Base-by-base conservation (phyloP, 2,113 vertebrate species). In the Rhinolophus sinicus region DNA sequence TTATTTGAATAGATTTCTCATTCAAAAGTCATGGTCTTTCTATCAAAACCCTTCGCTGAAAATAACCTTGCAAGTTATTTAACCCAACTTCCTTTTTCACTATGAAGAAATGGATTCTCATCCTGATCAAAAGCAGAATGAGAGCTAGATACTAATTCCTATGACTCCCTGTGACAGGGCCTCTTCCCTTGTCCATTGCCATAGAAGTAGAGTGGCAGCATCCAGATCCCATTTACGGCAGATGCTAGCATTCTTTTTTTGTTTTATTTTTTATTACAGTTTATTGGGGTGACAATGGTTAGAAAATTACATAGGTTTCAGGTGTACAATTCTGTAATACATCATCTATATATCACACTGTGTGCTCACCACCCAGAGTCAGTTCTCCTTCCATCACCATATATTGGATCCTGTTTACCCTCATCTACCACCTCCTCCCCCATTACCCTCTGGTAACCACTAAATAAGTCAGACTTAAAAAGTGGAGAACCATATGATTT, bases 101-200 rank as follows among this genome's bases (percentile, higher is more conserved):
- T 40, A 38, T 21, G 62, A 86, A 78, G 8, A 35, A 47, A 50
- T 50, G 11, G 47, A 50, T 50, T 12, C 3, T 50, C 11, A 50
- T 50, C 47, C 47, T 50, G 47, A 50, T 50, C 12, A 50, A 50
- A 50, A 50, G 47, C 47, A 77, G 60, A 82, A 58, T 14, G 2
- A 35, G 15, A 10, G 4, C 54, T 44, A 62, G 8, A 81, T 50
- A 7, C 6, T 64, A 86, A 52, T 92, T 88, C 5, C 47, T 88
- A 7, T 62, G 18, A 60, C 11, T n/a, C 12, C 54, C 3, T 3
- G 35, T 13, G 0, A 62, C 6, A 80, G 3, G 7, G 0, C 1
- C 26, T 67, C 54, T 50, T 35, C 47, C 24, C 21, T 67, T 60
- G 47, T 21, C 2, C 26, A 73, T 18, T 5, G 21, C 47, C 9